These are phyloP conservation scores for Paralichthys olivaceus DNA, from an alignment of 2,113 vertebrate genomes.

Conservation along the genomic window DNA sequence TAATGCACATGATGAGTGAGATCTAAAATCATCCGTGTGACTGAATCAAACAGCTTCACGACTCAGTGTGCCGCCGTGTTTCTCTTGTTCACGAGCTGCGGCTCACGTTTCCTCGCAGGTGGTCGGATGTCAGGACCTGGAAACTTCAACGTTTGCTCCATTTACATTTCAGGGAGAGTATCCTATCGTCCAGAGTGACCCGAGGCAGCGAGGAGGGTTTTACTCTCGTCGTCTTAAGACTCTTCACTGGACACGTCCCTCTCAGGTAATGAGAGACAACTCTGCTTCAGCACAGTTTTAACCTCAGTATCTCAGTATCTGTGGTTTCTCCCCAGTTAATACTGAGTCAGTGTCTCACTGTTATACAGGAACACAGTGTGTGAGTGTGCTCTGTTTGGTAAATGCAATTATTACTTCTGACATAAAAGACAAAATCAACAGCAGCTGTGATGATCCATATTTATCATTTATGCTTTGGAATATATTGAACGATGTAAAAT, in stretches of 20 bases:
- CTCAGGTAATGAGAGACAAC: neutral
- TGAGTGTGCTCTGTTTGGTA: no score
- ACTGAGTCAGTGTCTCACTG: no score
- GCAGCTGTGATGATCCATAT: neutral
- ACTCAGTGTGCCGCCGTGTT: no score
- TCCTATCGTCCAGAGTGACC: conserved; percentile 14
- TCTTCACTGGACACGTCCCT: neutral
- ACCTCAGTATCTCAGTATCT: no score
- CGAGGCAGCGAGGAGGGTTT: conserved; percentile 20
- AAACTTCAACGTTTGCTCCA: neutral
- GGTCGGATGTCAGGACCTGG: neutral
- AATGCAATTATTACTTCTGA: no score
- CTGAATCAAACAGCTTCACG: no score
- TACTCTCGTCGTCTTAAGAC: neutral
- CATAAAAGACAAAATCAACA: no score
- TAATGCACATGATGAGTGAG: no score
- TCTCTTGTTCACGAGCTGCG: neutral
- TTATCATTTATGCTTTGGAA: neutral
- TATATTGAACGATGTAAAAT: conserved; percentile 15
- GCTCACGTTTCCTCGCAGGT: neutral
- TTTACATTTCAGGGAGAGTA: conserved; percentile 19
- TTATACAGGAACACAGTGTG: no score
- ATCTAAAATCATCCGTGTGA: no score
- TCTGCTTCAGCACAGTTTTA: no score
- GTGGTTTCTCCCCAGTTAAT: no score